Evolutionary conservation across 2,888 invertebrate species (phyloP), one percentile per base, ranked within the genome.

Genomic region (Lomographa bimaculata): DNA sequence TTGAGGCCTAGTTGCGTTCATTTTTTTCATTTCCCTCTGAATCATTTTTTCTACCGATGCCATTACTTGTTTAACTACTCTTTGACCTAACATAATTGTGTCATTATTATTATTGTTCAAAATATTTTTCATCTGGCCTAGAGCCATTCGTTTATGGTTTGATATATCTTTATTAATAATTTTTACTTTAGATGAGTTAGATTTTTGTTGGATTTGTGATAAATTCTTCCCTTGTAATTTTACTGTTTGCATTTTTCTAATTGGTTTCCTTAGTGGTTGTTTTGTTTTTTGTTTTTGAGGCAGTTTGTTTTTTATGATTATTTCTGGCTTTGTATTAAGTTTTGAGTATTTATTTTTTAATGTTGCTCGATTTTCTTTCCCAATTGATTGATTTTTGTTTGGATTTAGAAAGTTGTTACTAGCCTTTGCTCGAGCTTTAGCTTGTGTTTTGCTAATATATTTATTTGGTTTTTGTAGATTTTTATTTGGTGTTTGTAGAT

Each of bases 21-120:
- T 40, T 10, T 7, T 46, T 40, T 4, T 21, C 21, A 4, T 64
- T 57, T 28, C 69, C 64, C 9, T 55, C 64, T 8, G 59, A 54
- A 64, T 54, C 21, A 76, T 44, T 46, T 64, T 68, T 26, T 70
- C 59, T 1, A 72, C 66, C 1, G 60, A 60, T 1, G 51, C 30
- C 50, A 71, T 61, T 1, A 74, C 66, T 49, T 56, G 55, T 7
- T 66, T 70, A 0, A 71, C 54, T 7, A 74, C 56, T 26, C 58
- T 17, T 57, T 57, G 3, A 42, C 40, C 41, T 29, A 50, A 6
- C 16, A 45, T 26, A 24, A 40, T n/a, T 28, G 50, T 28, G 24
- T 37, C 46, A 12, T 34, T 12, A 4, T 38, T 45, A 33, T 50
- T 54, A 8, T 35, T 8, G 5, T 50, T 46, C 0, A 57, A 3